phyloP scores from a whole-genome alignment of 2,113 vertebrate species.

The Heterotilapia buettikoferi region DNA sequence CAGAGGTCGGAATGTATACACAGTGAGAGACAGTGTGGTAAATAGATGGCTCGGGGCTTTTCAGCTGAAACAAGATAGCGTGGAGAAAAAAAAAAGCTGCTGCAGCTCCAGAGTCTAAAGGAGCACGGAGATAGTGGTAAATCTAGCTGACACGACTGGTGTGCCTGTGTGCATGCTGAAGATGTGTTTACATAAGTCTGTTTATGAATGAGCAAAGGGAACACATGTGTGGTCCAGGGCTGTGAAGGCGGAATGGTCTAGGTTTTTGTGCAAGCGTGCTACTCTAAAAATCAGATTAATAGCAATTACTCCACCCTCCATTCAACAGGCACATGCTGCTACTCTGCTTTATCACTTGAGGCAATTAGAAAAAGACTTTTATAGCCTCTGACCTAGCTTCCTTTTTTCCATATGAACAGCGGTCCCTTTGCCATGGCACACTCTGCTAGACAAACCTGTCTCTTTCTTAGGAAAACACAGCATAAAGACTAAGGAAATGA shows the following conservation, averaged over 20 bases:
- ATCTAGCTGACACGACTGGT: slow-evolving; percentile 15
- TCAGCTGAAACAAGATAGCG: slow-evolving; percentile 24
- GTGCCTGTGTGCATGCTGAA: slow-evolving; percentile 1
- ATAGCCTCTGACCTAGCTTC: slow-evolving; percentile 46
- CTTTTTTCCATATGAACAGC: slow-evolving; percentile 52
- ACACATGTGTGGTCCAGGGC: slow-evolving; percentile 34
- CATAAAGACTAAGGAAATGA: slow-evolving; percentile 30
- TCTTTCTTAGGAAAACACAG: slow-evolving; percentile 29
- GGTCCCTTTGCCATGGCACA: slow-evolving; percentile 38
- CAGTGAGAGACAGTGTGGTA: slow-evolving; percentile 20
- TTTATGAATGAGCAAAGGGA: slow-evolving; percentile 42
- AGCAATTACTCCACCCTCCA: slow-evolving; percentile 64
- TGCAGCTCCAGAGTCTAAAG: not conserved
- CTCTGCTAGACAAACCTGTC: slow-evolving; percentile 17
- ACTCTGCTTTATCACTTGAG: slow-evolving; percentile 32
- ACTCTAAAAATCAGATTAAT: slow-evolving; percentile 45
- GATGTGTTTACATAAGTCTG: slow-evolving; percentile 41
- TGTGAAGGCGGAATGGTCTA: not conserved
- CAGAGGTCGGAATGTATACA: slow-evolving; percentile 19
- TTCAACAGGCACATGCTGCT: slow-evolving; percentile 57
- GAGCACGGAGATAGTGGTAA: slow-evolving; percentile 24
- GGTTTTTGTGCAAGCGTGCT: not conserved
- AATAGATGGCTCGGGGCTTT: slow-evolving; percentile 36
- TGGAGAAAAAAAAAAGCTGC: not conserved
- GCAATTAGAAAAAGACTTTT: slow-evolving; percentile 47